These are phyloP conservation scores for Lymantria monacha DNA, from an alignment of 2,888 invertebrate species.

Conservation along the genomic window DNA sequence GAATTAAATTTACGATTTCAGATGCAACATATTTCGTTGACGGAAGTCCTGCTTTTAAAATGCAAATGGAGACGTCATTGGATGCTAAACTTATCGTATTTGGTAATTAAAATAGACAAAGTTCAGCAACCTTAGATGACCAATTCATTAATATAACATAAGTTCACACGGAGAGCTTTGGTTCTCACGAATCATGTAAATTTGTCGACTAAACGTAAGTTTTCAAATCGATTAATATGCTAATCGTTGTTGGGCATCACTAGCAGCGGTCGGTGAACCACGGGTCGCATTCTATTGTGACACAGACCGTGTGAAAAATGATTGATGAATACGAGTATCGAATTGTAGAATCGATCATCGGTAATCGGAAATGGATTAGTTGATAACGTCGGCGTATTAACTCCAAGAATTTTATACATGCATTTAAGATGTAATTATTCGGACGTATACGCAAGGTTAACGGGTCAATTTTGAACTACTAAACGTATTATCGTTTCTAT, in stretches of 20 bases:
- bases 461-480: constrained; percentile 13
- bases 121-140: constrained; percentile 71
- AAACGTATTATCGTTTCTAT: constrained; percentile 16
- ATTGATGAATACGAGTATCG: constrained; percentile 52
- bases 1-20: no score
- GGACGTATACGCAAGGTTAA: constrained; percentile 21
- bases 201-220: constrained; percentile 80
- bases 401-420: constrained; percentile 18
- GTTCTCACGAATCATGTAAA: constrained; percentile 82
- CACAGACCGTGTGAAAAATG: constrained; percentile 94
- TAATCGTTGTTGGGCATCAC: constrained; percentile 75
- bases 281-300: constrained; percentile 79
- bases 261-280: constrained; percentile 74
- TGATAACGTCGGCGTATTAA: constrained; percentile 26
- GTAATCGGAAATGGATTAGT: constrained; percentile 46
- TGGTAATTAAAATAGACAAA: constrained; percentile 65
- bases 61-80: constrained; percentile 27
- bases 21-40: not conserved
- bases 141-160: constrained; percentile 82
- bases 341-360: constrained; percentile 41
- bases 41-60: constrained; percentile 19
- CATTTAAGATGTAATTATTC: constrained; percentile 8
- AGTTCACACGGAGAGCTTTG: constrained; percentile 75
- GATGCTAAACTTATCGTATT: constrained; percentile 43
- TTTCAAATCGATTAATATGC: constrained; percentile 82